Evolutionary conservation across 2,797 vertebrate genomes (phyloP).

Genomic region (Valencia hispanica): DNA sequence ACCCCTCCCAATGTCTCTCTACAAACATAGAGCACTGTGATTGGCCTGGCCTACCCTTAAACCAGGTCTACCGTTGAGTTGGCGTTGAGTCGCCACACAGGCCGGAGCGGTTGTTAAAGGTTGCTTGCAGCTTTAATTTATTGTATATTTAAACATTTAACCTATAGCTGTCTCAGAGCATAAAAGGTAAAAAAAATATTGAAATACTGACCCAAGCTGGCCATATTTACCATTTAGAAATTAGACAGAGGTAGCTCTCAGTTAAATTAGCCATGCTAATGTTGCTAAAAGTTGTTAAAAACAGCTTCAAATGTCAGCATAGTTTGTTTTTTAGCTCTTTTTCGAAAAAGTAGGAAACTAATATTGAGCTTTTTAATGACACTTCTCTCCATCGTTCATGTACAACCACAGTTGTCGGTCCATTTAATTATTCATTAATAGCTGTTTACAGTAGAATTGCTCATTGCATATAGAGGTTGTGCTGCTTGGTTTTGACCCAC

Average conservation of each 20-base stretch:
- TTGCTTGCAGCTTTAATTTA: too few relatives aligned
- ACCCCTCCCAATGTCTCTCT: too few relatives aligned
- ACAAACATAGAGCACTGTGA: too few relatives aligned
- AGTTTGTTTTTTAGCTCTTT: too few relatives aligned
- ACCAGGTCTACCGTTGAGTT: too few relatives aligned
- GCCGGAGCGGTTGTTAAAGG: too few relatives aligned
- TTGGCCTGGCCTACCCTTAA: too few relatives aligned
- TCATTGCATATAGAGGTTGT: neutral
- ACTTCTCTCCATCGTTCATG: neutral
- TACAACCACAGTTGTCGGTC: neutral
- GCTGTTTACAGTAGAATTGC: neutral
- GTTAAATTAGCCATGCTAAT: neutral
- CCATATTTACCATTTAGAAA: neutral
- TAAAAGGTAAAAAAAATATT: neutral
- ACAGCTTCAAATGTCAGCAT: too few relatives aligned
- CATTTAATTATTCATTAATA: too few relatives aligned
- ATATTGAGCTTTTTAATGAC: too few relatives aligned
- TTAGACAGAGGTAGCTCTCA: neutral
- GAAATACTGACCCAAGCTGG: neutral
- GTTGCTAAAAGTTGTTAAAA: neutral
- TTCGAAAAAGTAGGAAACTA: too few relatives aligned
- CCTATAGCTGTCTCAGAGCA: neutral
- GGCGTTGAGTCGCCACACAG: too few relatives aligned
- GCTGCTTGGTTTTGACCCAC: neutral
- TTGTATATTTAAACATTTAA: neutral